These are phyloP conservation scores for Microtus oregoni DNA, from an alignment of 2,113 vertebrate genomes.

Conservation along the genomic window DNA sequence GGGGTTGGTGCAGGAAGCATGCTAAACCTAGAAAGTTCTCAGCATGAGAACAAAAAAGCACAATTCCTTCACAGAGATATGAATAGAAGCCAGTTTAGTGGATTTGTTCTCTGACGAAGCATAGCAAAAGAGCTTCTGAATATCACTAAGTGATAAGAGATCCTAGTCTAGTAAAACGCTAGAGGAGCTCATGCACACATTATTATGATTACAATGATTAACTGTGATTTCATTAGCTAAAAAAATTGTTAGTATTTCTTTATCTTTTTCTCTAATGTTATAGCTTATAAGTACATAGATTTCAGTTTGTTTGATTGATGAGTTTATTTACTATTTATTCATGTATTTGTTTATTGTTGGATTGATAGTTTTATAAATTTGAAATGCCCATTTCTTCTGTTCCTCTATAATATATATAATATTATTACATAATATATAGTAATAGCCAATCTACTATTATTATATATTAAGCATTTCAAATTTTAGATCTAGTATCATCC, in stretches of 20 bases:
- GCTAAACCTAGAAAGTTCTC: neutral
- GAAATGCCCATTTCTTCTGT: neutral
- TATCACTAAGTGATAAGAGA: neutral
- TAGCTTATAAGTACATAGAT: neutral
- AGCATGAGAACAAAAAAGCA: neutral
- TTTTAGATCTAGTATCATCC: neutral
- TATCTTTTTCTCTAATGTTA: neutral
- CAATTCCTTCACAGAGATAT: neutral
- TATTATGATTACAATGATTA: conserved; percentile 22
- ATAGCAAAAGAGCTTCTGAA: conserved; percentile 17
- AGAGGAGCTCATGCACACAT: neutral
- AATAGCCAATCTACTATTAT: neutral
- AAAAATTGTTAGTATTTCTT: neutral
- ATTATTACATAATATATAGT: no score
- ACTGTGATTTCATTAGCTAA: neutral
- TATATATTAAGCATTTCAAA: neutral
- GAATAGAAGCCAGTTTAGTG: neutral
- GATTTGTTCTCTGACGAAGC: neutral
- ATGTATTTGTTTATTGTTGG: neutral
- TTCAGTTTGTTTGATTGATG: neutral
- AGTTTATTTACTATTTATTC: neutral
- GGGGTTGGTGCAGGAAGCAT: neutral
- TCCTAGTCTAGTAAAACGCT: neutral
- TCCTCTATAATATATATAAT: neutral
- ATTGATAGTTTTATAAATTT: conserved; percentile 6